These are phyloP conservation scores for Anadara kagoshimensis DNA, from an alignment of 1,140 invertebrate genomes.

Conservation along the genomic window DNA sequence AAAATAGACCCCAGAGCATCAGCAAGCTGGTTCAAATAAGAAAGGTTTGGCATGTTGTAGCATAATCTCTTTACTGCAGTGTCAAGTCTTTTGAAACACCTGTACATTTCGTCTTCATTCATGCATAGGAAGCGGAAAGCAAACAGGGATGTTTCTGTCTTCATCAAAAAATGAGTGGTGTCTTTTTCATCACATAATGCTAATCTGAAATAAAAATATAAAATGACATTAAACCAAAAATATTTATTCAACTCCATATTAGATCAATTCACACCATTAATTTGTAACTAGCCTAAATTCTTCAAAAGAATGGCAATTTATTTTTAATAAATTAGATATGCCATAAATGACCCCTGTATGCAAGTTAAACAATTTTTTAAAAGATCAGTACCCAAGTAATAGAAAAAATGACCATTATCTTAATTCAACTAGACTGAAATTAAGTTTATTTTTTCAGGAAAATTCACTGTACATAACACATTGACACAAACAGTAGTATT, in stretches of 20 bases:
- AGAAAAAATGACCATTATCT: no score
- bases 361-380: no score
- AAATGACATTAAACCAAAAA: background rate
- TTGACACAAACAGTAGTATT: no score
- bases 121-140: conserved; percentile 35
- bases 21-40: no score
- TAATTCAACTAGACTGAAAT: no score
- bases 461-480: no score
- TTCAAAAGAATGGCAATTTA: no score
- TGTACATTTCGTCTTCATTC: conserved; percentile 23
- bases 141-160: conserved; percentile 30
- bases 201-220: conserved; percentile 12
- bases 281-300: background rate
- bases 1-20: background rate
- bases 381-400: no score
- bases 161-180: conserved; percentile 3
- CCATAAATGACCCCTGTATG: no score
- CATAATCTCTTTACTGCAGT: background rate
- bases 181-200: conserved; percentile 15
- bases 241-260: no score
- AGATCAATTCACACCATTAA: background rate
- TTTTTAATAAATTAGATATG: no score
- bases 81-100: conserved; percentile 11
- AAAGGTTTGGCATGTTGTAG: background rate
- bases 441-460: no score